Conservation (phyloP, 2,888 invertebrate species). For the Callyntrura guangdongensis region DNA sequence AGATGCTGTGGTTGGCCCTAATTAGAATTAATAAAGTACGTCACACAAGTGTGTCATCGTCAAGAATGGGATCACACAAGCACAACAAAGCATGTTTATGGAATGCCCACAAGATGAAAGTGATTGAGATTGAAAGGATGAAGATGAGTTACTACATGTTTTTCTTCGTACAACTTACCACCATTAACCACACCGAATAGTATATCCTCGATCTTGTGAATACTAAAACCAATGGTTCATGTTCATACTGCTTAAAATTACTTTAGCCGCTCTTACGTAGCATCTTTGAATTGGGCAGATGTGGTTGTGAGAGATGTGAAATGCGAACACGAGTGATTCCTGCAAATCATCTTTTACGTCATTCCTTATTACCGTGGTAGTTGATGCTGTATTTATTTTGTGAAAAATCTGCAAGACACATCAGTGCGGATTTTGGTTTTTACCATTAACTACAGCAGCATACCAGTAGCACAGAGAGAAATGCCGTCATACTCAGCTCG, state of each 20-base stretch:
- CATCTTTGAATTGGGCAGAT: background rate
- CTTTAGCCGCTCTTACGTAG: background rate
- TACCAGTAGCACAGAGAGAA: background rate
- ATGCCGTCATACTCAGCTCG: background rate
- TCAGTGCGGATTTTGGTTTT: constrained; percentile 55
- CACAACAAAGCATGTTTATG: constrained; percentile 34
- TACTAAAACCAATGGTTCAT: background rate
- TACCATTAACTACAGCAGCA: constrained; percentile 26
- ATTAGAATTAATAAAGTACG: constrained; percentile 2
- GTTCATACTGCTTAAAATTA: background rate
- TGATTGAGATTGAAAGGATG: constrained; percentile 14
- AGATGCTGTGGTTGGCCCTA: background rate
- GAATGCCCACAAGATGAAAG: constrained; percentile 48
- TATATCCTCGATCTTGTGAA: background rate
- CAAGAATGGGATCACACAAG: constrained; percentile 11
- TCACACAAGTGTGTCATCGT: constrained; percentile 21
- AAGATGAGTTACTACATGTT: constrained; percentile 9
- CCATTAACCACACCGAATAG: background rate
- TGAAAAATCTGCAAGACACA: constrained; percentile 72
- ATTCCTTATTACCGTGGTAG: constrained; percentile 35
- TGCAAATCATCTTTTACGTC: constrained; percentile 71
- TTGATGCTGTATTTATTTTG: constrained; percentile 34
- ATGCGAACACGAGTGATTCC: constrained; percentile 30
- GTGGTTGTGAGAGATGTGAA: constrained; percentile 3
- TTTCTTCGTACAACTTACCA: background rate